Percentiles rank a stretch among this genome's conserved stretches.
Conservation (phyloP, 2,113 vertebrate genomes). For the Ctenodactylus gundi region DNA sequence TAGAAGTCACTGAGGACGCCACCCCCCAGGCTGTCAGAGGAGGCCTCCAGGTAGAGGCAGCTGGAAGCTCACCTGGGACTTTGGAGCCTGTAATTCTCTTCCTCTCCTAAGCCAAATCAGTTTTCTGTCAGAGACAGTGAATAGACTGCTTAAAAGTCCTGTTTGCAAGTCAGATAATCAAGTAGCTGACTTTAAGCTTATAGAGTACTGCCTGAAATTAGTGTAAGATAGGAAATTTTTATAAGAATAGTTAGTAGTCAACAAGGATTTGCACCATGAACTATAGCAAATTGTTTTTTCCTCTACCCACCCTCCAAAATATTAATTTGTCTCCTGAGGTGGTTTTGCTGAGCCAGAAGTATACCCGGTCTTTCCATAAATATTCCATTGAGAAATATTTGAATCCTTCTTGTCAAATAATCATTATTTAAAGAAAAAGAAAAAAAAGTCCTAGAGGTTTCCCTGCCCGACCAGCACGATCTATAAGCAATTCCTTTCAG, state of each 20-base stretch:
- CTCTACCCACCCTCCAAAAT: background rate
- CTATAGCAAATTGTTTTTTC: background rate
- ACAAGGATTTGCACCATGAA: background rate
- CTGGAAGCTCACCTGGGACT: background rate
- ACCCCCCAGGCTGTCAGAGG: background rate
- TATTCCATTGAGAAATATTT: constrained; percentile 52
- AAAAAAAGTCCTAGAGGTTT: constrained; percentile 22
- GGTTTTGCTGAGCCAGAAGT: constrained; percentile 31
- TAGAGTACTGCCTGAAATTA: background rate
- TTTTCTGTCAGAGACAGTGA: background rate
- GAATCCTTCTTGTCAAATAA: constrained; percentile 59
- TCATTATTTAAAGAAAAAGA: constrained; percentile 44
- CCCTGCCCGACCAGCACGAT: constrained; percentile 8
- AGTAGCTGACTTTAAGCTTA: background rate
- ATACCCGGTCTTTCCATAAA: constrained; percentile 27
- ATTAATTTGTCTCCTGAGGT: constrained; percentile 15
- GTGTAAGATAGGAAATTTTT: background rate
- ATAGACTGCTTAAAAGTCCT: background rate
- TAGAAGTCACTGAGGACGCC: background rate
- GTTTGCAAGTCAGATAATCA: background rate
- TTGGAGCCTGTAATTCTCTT: background rate
- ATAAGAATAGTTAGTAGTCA: background rate
- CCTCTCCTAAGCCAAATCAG: accelerated
- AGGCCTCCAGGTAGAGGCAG: background rate
- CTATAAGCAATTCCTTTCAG: constrained; percentile 58